Base-by-base conservation (phyloP, 2,113 vertebrate species). In the Gymnocephalus cernua region DNA sequence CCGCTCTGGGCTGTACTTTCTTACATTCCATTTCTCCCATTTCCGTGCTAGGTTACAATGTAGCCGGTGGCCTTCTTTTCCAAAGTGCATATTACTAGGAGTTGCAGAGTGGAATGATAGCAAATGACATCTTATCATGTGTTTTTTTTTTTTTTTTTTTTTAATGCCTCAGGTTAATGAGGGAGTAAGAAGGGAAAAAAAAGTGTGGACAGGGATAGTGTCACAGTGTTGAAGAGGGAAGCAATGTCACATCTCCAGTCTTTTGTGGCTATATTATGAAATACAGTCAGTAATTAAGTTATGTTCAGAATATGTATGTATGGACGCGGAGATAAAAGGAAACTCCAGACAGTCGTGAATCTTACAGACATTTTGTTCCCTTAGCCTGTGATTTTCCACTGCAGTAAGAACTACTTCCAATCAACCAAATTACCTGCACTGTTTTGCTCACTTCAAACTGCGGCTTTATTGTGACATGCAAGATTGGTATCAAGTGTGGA, bases 321-420 rank as follows among this genome's bases (percentile, higher is more conserved):
- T 32, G 66, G 85, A 77, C 57, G 47, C 53, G 4, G 51, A 75
- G 79, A 87, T 80, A 77, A 86, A 92, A 89, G 54, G 18, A 67
- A 85, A 83, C 63, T 80, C 76, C 80, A 86, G 73, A 45, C 57
- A 65, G 62, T 76, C 83, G 83, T 92, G 87, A 62, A 81, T 91
- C 80, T 84, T 38, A 10, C 50, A 80, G 79, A 83, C 82, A 80
- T 87, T 86, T 74, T 79, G 45, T 85, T 58, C 68, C 50, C 41
- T 13, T 61, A 67, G 88, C 71, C 44, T 67, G 38, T 57, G 77
- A 80, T 77, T 77, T 83, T 65, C 70, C 12, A 59, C 32, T n/a
- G 50, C 72, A 72, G 18, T 38, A n/a, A 57, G 25, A 86, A 73
- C 23, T 53, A 65, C 62, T 65, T 79, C 65, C 68, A 84, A 75